These are phyloP conservation scores for Sebastes taczanowskii DNA, from an alignment of 2,797 vertebrate genomes.

Conservation along the genomic window DNA sequence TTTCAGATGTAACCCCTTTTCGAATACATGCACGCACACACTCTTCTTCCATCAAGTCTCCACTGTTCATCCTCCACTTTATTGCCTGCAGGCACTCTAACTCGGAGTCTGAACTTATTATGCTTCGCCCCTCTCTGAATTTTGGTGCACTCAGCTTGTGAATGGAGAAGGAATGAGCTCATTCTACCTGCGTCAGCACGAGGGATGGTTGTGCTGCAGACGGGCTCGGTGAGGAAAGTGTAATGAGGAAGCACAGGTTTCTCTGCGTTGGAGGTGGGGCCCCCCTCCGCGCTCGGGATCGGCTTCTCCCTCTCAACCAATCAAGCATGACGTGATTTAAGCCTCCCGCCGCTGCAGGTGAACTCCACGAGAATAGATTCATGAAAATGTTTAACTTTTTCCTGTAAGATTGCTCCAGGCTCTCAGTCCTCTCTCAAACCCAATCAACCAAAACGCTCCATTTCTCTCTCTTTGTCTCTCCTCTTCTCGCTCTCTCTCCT, in stretches of 20 bases:
- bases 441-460: slow-evolving; percentile 53
- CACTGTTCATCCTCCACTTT: slow-evolving; percentile 63
- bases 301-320: slow-evolving; percentile 50
- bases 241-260: slow-evolving; percentile 64
- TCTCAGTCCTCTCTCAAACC: slow-evolving; percentile 59
- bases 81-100: slow-evolving; percentile 68
- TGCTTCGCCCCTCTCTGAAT: slow-evolving; percentile 59
- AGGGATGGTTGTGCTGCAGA: slow-evolving; percentile 45
- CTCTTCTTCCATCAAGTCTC: slow-evolving; percentile 53
- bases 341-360: slow-evolving; percentile 31
- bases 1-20: slow-evolving; percentile 22
- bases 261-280: slow-evolving; percentile 11
- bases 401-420: slow-evolving; percentile 45
- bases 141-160: slow-evolving; percentile 64
- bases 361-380: slow-evolving; percentile 54
- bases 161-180: slow-evolving; percentile 63
- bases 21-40: slow-evolving; percentile 31
- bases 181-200: slow-evolving; percentile 67
- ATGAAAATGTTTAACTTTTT: slow-evolving; percentile 66
- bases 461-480: slow-evolving; percentile 42
- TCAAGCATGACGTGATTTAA: slow-evolving; percentile 55
- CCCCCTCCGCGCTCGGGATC: not conserved
- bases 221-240: slow-evolving; percentile 37
- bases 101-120: slow-evolving; percentile 72
- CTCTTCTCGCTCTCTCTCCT: not conserved